These are phyloP conservation scores for Ornithorhynchus anatinus DNA, from an alignment of 2,113 vertebrate species.

Conservation along the genomic window DNA sequence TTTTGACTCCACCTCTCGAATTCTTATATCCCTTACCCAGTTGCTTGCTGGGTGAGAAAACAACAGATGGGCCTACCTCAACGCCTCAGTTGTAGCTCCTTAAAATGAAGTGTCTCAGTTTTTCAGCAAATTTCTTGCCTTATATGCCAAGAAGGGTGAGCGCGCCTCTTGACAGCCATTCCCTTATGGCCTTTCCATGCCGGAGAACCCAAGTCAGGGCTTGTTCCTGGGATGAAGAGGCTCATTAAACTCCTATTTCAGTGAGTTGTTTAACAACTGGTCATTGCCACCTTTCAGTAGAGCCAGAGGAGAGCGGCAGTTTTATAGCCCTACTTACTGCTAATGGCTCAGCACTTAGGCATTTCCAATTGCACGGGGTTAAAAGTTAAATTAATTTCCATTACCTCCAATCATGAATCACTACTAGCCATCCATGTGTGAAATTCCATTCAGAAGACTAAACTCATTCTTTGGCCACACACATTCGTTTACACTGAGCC, in stretches of 20 bases:
- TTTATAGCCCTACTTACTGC: slow-evolving; percentile 32
- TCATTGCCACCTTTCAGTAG: background rate
- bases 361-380: slow-evolving; percentile 29
- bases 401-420: slow-evolving; percentile 48
- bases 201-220: slow-evolving; percentile 2
- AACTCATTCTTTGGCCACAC: slow-evolving; percentile 11
- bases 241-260: slow-evolving; percentile 29
- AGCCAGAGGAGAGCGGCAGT: slow-evolving; percentile 16
- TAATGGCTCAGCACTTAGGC: slow-evolving; percentile 44
- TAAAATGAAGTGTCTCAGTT: background rate
- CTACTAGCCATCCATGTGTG: slow-evolving; percentile 17
- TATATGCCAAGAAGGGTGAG: background rate
- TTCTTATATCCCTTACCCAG: background rate
- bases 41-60: background rate
- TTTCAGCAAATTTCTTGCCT: slow-evolving; percentile 13
- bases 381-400: slow-evolving; percentile 57
- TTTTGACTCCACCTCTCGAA: background rate
- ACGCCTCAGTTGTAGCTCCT: background rate
- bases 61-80: slow-evolving; percentile 9
- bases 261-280: slow-evolving; percentile 38
- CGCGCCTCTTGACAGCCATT: background rate
- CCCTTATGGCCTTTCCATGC: background rate
- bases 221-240: slow-evolving; percentile 2
- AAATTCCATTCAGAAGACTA: slow-evolving; percentile 42
- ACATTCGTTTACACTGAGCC: slow-evolving; percentile 7